phyloP scores from a whole-genome alignment of 2,888 invertebrate genomes.

The Rhogogaster chlorosoma region DNA sequence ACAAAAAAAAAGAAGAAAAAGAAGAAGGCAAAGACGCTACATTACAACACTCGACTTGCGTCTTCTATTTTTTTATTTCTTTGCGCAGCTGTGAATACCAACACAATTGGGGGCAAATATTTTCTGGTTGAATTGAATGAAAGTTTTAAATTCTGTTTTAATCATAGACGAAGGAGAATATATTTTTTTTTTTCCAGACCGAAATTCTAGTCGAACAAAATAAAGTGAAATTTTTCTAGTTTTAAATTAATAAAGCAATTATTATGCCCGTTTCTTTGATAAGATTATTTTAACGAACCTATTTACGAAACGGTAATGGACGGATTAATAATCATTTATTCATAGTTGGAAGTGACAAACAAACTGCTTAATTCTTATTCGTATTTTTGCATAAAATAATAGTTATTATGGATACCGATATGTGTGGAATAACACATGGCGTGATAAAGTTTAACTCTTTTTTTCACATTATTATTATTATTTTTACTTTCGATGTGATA shows the following conservation, averaged over 20 bases:
- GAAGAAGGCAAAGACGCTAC: not conserved
- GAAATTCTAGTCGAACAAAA: not conserved
- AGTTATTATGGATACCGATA: conserved; percentile 37
- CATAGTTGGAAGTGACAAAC: not conserved
- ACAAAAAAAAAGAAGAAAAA: too few relatives aligned
- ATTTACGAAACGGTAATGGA: not conserved
- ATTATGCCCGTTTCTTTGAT: not conserved
- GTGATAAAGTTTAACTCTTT: not conserved
- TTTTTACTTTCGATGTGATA: not conserved
- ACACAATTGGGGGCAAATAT: not conserved
- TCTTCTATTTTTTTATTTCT: not conserved
- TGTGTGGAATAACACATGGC: conserved; percentile 40
- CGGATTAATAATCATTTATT: not conserved
- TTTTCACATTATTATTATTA: not conserved
- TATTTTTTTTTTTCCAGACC: not conserved
- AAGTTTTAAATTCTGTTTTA: not conserved
- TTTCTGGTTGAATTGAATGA: not conserved
- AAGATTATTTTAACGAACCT: not conserved
- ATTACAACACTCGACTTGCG: not conserved
- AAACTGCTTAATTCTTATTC: not conserved
- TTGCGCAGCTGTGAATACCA: not conserved
- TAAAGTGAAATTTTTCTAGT: not conserved
- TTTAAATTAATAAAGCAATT: not conserved
- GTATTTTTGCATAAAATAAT: conserved; percentile 26
- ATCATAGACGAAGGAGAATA: not conserved